phyloP scores from a whole-genome alignment of 2,113 vertebrate genomes.

The Carassius gibelio region DNA sequence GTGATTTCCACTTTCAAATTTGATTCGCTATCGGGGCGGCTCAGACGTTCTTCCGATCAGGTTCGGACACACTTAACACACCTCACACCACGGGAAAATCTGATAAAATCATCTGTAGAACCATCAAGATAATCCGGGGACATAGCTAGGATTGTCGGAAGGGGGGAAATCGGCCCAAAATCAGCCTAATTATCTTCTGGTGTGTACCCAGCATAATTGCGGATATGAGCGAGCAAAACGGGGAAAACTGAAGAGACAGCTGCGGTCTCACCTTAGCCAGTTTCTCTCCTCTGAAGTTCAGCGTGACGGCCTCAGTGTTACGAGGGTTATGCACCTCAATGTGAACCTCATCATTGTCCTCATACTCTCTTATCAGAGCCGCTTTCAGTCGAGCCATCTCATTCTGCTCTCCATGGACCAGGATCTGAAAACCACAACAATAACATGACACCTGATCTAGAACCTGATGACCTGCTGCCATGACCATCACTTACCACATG shows the following conservation, averaged over 20 bases:
- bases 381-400: slow-evolving; percentile 98
- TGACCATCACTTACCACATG: slow-evolving; percentile 84
- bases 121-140: too few relatives aligned
- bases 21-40: too few relatives aligned
- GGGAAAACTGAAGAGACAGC: neutral
- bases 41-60: too few relatives aligned
- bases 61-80: too few relatives aligned
- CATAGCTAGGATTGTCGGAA: too few relatives aligned
- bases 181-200: too few relatives aligned
- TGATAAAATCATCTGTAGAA: too few relatives aligned
- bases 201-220: too few relatives aligned
- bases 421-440: slow-evolving; percentile 75
- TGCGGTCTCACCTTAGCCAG: slow-evolving; percentile 86
- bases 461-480: neutral
- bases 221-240: too few relatives aligned
- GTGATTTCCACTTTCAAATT: too few relatives aligned
- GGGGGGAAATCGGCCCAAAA: too few relatives aligned
- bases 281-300: slow-evolving; percentile 98
- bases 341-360: slow-evolving; percentile 95
- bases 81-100: too few relatives aligned
- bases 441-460: neutral
- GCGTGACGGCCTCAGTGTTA: slow-evolving; percentile 94
- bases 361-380: slow-evolving; percentile 93
- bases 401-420: slow-evolving; percentile 97
- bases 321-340: slow-evolving; percentile 97